phyloP scores from a whole-genome alignment of 2,113 vertebrate species.

The Plecotus auritus region DNA sequence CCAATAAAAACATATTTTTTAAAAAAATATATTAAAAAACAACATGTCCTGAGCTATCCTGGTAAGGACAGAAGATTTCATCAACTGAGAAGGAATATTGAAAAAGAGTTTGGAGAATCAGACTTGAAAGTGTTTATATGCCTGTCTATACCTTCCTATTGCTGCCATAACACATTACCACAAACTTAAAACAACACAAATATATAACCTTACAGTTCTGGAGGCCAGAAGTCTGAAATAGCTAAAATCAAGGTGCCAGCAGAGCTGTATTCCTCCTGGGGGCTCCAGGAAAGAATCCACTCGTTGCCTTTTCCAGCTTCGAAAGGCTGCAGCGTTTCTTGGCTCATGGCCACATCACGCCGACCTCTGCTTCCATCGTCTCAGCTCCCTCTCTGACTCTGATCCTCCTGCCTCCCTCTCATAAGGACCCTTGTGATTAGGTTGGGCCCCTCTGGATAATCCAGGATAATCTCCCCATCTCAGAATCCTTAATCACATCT shows the following conservation, averaged over 20 bases:
- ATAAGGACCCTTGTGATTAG: neutral
- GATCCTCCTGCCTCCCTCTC: neutral
- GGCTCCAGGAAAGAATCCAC: neutral
- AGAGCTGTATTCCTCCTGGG: neutral
- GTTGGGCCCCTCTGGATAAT: neutral
- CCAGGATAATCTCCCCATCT: neutral
- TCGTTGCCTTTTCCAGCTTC: neutral
- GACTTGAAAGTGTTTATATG: neutral
- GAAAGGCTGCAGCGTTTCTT: neutral
- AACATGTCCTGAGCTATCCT: neutral
- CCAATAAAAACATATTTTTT: neutral
- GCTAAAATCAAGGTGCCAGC: neutral
- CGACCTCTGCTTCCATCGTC: neutral
- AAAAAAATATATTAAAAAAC: too few species aligned
- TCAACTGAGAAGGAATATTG: neutral
- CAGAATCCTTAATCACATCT: neutral
- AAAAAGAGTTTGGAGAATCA: neutral
- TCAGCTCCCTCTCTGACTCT: neutral
- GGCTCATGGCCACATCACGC: neutral
- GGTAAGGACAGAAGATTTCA: neutral
- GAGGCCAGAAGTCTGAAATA: neutral
- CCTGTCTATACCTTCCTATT: neutral
- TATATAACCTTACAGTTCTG: neutral
- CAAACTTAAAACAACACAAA: neutral
- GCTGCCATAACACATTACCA: neutral